Evolutionary conservation across 1,140 invertebrate species (phyloP).

Genomic region (Neotoxoptera formosana): DNA sequence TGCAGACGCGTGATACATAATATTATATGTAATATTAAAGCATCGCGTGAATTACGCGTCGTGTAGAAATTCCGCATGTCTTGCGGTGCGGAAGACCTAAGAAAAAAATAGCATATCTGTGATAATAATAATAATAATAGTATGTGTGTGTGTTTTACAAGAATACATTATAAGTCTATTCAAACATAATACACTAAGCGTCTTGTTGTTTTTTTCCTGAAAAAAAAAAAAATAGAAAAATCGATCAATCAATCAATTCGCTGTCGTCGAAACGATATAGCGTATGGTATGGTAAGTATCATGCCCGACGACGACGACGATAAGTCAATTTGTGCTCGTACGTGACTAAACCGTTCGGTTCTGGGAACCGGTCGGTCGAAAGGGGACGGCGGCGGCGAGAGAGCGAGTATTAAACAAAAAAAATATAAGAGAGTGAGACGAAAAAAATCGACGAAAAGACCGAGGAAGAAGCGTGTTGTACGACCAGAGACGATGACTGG

Average conservation of each 20-base stretch:
- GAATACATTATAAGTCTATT: conserved; percentile 19
- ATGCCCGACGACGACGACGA: conserved; percentile 1
- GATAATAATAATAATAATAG: conserved; percentile 48
- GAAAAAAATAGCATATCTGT: conserved; percentile 21
- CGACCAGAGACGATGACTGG: too few species aligned
- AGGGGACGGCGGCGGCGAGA: neutral
- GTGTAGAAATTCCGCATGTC: neutral
- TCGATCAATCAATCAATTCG: conserved; percentile 17
- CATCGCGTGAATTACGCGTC: neutral
- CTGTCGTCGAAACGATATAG: neutral
- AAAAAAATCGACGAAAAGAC: neutral
- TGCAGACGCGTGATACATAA: neutral
- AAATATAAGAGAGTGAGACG: neutral
- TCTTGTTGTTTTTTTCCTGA: neutral
- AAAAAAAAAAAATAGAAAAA: conserved; percentile 29
- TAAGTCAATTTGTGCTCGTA: conserved; percentile 48
- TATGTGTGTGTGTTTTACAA: conserved; percentile 33
- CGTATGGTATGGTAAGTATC: too few species aligned
- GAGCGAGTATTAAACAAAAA: too few species aligned
- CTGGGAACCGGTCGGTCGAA: conserved; percentile 43
- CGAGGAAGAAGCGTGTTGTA: too few species aligned
- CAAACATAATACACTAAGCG: neutral
- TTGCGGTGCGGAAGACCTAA: neutral
- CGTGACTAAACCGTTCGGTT: conserved; percentile 55
- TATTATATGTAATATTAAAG: neutral